Evolutionary conservation across 2,113 vertebrate genomes (phyloP).

Genomic region (Seriola quinqueradiata): DNA sequence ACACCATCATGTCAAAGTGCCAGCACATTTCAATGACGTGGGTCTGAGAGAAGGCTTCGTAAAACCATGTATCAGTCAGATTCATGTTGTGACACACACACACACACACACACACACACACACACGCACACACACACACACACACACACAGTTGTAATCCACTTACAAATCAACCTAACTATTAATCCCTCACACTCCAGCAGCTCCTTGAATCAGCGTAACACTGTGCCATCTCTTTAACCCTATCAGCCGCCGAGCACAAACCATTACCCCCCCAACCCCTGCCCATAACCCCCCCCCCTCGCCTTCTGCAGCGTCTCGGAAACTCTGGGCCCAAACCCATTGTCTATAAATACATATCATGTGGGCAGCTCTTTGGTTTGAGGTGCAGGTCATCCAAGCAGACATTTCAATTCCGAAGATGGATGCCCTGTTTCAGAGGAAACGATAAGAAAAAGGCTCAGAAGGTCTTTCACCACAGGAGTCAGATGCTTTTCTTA

Average conservation of each 20-base stretch:
- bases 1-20: not conserved
- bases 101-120: not conserved
- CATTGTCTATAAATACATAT: conserved; percentile 74
- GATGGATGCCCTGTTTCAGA: conserved; percentile 84
- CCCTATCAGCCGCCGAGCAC: conserved; percentile 5
- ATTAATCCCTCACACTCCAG: conserved; percentile 2
- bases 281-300: not conserved
- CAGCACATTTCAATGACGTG: not conserved
- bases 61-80: conserved; percentile 3
- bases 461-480: conserved; percentile 73
- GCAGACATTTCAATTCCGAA: conserved; percentile 87
- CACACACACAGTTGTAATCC: conserved; percentile 1
- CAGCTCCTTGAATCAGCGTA: not conserved
- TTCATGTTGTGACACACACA: not conserved
- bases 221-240: conserved; percentile 24
- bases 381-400: conserved; percentile 82
- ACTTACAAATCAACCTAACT: conserved; percentile 1
- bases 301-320: conserved; percentile 22
- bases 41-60: not conserved
- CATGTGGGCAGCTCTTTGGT: conserved; percentile 69
- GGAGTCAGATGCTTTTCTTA: conserved; percentile 78
- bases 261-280: conserved; percentile 24
- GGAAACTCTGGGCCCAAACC: conserved; percentile 16
- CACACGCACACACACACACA: not conserved
- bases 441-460: conserved; percentile 78